phyloP scores from a whole-genome alignment of 2,113 vertebrate genomes.

The Ardeotis arabs region DNA sequence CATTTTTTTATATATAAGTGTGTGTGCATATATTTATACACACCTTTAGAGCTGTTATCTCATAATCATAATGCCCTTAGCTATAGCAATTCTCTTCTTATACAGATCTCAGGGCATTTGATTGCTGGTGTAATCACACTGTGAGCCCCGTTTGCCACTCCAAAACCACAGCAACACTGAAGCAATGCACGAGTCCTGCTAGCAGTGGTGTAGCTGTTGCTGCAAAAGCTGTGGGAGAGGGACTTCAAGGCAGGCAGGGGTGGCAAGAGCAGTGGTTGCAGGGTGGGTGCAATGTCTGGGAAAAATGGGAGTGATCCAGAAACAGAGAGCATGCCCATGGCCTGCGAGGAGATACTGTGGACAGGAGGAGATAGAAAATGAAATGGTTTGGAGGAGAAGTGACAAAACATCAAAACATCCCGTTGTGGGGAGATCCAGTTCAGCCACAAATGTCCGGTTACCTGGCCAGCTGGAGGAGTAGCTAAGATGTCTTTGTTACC shows the following conservation, averaged over 20 bases:
- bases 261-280: not conserved
- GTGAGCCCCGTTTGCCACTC: not conserved
- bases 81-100: not conserved
- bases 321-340: not conserved
- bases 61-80: not conserved
- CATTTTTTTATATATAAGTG: not conserved
- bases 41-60: not conserved
- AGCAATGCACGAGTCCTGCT: not conserved
- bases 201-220: not conserved
- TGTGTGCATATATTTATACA: rapidly evolving
- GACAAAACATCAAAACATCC: not conserved
- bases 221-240: not conserved
- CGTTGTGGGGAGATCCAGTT: not conserved
- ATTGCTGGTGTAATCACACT: not conserved
- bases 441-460: not conserved
- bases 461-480: not conserved
- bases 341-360: not conserved
- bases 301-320: not conserved
- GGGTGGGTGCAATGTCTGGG: not conserved
- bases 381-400: not conserved
- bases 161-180: not conserved
- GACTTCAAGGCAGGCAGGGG: not conserved
- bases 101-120: not conserved
- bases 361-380: not conserved
- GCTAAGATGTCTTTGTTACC: not conserved